Percentiles rank a stretch among this genome's conserved stretches.
phyloP scores from a whole-genome alignment of 2,113 vertebrate genomes.

The Etheostoma spectabile region DNA sequence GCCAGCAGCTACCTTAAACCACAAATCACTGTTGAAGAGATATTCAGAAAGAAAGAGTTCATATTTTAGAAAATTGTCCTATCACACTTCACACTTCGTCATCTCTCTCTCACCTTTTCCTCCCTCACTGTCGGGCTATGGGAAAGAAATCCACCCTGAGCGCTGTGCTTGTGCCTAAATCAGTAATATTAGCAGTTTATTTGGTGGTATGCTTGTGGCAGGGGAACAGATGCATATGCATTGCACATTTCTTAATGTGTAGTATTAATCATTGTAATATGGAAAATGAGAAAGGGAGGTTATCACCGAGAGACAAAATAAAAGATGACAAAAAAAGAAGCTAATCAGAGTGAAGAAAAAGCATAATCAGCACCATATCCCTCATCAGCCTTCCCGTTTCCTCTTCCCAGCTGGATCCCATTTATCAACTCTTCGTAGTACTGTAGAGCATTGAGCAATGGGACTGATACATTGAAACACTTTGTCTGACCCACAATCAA shows the following conservation, averaged over 20 bases:
- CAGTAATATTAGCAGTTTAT: not conserved
- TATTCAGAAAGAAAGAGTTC: slow-evolving; percentile 23
- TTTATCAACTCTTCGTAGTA: slow-evolving; percentile 42
- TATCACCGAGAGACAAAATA: not conserved
- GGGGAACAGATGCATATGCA: not conserved
- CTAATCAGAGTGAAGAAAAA: slow-evolving; percentile 32
- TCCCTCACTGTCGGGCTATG: not conserved
- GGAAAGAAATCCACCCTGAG: not conserved
- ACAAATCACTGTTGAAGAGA: not conserved
- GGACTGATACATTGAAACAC: slow-evolving; percentile 13
- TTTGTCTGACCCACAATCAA: slow-evolving; percentile 48
- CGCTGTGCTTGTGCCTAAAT: slow-evolving; percentile 20
- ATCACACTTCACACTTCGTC: slow-evolving; percentile 8
- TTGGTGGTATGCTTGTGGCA: no score
- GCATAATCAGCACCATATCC: slow-evolving; percentile 25
- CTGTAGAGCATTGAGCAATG: slow-evolving; percentile 22
- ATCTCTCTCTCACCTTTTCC: not conserved
- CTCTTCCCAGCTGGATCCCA: slow-evolving; percentile 14
- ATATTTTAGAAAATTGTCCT: slow-evolving; percentile 31
- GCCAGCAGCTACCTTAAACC: slow-evolving; percentile 15
- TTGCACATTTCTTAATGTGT: slow-evolving; percentile 25
- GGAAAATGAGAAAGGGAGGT: slow-evolving; percentile 7
- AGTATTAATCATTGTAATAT: not conserved
- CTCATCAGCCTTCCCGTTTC: slow-evolving; percentile 23
- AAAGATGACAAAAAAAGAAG: slow-evolving; percentile 23